These are phyloP conservation scores for Callocephalon fimbriatum DNA, from an alignment of 2,113 vertebrate species.

Conservation along the genomic window DNA sequence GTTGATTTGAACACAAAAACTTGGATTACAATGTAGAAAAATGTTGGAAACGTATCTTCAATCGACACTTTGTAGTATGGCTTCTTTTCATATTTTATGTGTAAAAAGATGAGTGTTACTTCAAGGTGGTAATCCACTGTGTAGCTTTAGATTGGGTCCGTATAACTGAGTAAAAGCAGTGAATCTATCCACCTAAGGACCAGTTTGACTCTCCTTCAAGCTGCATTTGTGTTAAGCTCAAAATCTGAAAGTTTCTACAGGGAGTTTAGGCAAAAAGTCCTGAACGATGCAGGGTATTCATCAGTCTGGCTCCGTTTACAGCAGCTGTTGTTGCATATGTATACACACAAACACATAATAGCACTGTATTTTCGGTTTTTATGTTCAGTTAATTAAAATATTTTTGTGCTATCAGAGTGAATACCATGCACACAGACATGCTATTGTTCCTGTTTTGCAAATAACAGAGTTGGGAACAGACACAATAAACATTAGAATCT, in stretches of 20 bases:
- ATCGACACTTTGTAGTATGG: fast-evolving
- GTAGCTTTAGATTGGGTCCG: neutral
- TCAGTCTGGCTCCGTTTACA: neutral
- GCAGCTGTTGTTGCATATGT: fast-evolving
- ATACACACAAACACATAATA: neutral
- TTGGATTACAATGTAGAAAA: neutral
- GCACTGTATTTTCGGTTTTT: neutral
- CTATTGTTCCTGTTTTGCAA: neutral
- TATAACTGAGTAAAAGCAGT: neutral
- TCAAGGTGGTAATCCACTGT: neutral
- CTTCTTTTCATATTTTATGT: neutral
- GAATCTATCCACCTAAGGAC: neutral
- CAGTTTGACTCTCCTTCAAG: neutral
- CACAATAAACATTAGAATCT: neutral
- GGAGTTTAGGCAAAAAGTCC: neutral
- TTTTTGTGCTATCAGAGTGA: neutral
- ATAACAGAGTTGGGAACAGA: neutral
- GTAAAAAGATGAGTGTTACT: neutral
- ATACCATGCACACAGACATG: too few species aligned
- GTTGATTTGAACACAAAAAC: neutral
- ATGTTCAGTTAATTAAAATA: neutral
- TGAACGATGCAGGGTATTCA: neutral
- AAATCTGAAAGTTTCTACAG: neutral
- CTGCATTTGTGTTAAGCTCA: neutral
- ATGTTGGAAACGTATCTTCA: neutral